A percentile compares a stretch with the other conserved stretches of the same genome.
These are phyloP conservation scores for Microcebus jonahi DNA, from an alignment of 2,113 vertebrate genomes.

Conservation along the genomic window DNA sequence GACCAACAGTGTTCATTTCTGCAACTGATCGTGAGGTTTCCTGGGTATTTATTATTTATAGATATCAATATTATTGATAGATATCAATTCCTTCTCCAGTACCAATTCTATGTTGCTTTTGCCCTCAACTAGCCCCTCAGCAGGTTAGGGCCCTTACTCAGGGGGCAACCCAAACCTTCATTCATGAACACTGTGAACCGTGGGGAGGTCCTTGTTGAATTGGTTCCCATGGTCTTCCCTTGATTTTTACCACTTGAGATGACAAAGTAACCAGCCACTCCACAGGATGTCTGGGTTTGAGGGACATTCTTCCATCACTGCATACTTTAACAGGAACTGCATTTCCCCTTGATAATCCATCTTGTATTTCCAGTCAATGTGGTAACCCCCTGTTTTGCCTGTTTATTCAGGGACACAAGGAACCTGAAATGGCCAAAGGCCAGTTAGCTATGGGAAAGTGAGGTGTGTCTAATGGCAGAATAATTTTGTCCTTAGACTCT, in stretches of 20 bases:
- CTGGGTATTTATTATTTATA: not conserved
- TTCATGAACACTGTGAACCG: not conserved
- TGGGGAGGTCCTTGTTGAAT: not conserved
- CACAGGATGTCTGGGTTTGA: not conserved
- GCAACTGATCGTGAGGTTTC: not conserved
- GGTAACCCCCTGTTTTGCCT: not conserved
- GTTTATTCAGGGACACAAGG: not conserved
- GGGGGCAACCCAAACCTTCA: not conserved
- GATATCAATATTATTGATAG: too few species aligned
- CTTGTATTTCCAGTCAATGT: not conserved
- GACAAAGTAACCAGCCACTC: too few species aligned
- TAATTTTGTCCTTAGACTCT: not conserved
- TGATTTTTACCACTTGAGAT: not conserved
- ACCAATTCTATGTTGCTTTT: not conserved
- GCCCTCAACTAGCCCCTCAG: not conserved
- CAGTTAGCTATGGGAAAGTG: not conserved
- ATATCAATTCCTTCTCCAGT: not conserved
- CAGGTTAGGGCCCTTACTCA: not conserved
- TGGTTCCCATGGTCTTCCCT: not conserved
- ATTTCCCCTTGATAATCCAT: not conserved
- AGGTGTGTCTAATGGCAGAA: not conserved
- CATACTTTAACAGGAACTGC: not conserved
- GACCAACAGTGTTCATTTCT: not conserved
- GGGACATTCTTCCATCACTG: not conserved
- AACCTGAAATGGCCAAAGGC: not conserved